phyloP scores from a whole-genome alignment of 1,140 invertebrate species.

The Tetragnatha versicolor region DNA sequence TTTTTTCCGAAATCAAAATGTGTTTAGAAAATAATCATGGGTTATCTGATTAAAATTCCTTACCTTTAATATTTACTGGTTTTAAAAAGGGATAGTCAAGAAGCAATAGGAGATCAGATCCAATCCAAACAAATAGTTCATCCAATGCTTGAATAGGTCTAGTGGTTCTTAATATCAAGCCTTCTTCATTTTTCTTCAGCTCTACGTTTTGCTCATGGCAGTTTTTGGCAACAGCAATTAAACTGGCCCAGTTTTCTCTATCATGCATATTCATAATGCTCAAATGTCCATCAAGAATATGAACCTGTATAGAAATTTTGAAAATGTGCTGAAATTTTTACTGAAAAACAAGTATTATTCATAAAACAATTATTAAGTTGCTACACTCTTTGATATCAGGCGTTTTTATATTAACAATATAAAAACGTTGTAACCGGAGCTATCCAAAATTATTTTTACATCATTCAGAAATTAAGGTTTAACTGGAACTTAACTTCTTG shows the following conservation, averaged over 20 bases:
- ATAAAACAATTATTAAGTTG: not conserved
- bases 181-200: not conserved
- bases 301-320: constrained; percentile 30
- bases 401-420: no score
- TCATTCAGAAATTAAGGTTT: no score
- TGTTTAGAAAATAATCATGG: not conserved
- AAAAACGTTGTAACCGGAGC: no score
- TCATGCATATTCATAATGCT: constrained; percentile 19
- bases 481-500: no score
- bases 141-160: constrained; percentile 69
- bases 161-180: constrained; percentile 60
- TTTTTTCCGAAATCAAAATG: no score
- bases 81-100: constrained; percentile 79
- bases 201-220: constrained; percentile 72
- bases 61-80: constrained; percentile 82
- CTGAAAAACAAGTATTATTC: not conserved
- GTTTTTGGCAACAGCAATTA: constrained; percentile 71
- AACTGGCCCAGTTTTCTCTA: constrained; percentile 22
- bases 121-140: constrained; percentile 81
- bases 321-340: constrained; percentile 19
- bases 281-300: constrained; percentile 18
- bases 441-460: no score
- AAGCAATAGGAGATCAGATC: constrained; percentile 74
- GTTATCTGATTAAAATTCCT: constrained; percentile 21
- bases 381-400: not conserved